Conservation (phyloP, 35 echinoderm and acorn worm genomes). For the Ophioderma brevispina region DNA sequence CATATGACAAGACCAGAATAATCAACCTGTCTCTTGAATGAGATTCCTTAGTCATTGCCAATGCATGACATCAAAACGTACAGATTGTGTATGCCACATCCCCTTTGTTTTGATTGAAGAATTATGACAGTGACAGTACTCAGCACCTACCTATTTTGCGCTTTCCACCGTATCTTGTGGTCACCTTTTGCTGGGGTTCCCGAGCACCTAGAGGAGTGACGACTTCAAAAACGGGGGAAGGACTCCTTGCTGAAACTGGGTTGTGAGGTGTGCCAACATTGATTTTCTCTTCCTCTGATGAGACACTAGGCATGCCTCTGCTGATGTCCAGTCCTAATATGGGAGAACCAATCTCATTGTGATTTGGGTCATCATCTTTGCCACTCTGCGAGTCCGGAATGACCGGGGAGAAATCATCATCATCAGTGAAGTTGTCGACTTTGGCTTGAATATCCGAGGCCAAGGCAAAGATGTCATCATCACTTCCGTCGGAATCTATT, state of each 20-base stretch:
- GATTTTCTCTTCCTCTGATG: neutral
- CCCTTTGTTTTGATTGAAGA: too few relatives aligned
- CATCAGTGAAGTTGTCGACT: neutral
- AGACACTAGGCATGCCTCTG: too few relatives aligned
- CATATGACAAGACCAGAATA: too few relatives aligned
- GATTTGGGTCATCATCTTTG: neutral
- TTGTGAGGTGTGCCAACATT: neutral
- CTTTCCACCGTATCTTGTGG: neutral
- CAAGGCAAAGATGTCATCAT: neutral
- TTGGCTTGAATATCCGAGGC: neutral
- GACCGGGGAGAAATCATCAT: neutral
- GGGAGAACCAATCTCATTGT: too few relatives aligned
- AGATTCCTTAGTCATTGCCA: too few relatives aligned
- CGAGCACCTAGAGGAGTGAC: neutral
- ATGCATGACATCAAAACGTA: too few relatives aligned
- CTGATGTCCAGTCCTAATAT: neutral
- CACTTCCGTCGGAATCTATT: neutral
- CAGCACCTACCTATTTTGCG: neutral
- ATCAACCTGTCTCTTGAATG: too few relatives aligned
- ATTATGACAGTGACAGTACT: too few relatives aligned
- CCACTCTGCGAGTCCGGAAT: constrained; percentile 4
- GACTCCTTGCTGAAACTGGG: neutral
- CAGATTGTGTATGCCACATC: too few relatives aligned
- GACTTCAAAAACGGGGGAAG: neutral
- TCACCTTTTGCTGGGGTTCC: neutral